Evolutionary conservation across 2,113 vertebrate genomes (phyloP).

Genomic region (Neodontobutis hainanensis): DNA sequence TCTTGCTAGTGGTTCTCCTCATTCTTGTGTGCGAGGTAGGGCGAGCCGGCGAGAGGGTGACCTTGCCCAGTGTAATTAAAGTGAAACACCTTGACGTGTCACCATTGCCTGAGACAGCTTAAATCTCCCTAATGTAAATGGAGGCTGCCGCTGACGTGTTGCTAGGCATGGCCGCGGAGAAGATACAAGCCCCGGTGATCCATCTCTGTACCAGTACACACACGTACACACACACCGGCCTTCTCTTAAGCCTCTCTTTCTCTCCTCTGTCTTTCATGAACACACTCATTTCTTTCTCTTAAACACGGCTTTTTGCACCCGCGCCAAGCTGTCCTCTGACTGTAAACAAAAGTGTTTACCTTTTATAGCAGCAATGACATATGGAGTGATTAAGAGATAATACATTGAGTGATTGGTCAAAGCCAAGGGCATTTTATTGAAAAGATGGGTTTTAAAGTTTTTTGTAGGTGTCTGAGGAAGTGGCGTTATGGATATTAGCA

Average conservation of each 20-base stretch:
- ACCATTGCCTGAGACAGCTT: constrained; percentile 83
- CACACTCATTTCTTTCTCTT: constrained; percentile 35
- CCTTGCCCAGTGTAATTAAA: constrained; percentile 85
- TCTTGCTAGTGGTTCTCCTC: constrained; percentile 50
- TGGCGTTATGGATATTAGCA: too few relatives aligned
- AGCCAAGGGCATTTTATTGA: too few relatives aligned
- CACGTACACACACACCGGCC: constrained; percentile 25
- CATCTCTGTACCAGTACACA: constrained; percentile 73
- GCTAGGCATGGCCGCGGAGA: constrained; percentile 77
- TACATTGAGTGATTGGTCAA: too few relatives aligned
- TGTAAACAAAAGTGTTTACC: neutral
- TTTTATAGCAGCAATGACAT: too few relatives aligned
- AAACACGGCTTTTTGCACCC: constrained; percentile 23
- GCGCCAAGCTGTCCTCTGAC: constrained; percentile 16
- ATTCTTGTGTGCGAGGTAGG: constrained; percentile 49
- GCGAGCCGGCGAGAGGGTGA: constrained; percentile 77
- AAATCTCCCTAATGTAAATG: constrained; percentile 87
- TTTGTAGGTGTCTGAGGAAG: too few relatives aligned
- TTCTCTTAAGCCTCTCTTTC: constrained; percentile 5
- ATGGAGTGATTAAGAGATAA: neutral
- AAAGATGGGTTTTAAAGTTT: too few relatives aligned
- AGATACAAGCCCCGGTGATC: constrained; percentile 81
- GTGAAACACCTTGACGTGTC: constrained; percentile 87
- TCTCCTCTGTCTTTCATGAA: constrained; percentile 38
- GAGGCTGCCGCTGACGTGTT: constrained; percentile 74